phyloP scores from a whole-genome alignment of 1,140 invertebrate species.

The Kradibia gibbosae region DNA sequence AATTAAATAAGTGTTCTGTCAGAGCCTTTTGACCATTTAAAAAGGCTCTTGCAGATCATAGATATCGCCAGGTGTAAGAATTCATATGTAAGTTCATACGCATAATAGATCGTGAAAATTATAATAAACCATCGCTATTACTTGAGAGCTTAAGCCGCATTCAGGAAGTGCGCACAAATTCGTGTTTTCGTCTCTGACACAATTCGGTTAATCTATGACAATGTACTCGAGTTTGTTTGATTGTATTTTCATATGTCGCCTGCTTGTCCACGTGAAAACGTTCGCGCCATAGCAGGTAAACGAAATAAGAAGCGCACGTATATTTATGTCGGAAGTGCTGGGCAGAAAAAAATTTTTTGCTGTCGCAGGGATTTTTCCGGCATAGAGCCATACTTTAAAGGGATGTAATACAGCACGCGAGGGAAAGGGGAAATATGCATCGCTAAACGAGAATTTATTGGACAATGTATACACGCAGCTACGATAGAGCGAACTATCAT shows the following conservation, averaged over 20 bases:
- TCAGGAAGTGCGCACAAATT: not conserved
- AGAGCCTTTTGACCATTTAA: not conserved
- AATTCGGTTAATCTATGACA: not conserved
- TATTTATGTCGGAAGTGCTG: not conserved
- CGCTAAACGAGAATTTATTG: conserved; percentile 37
- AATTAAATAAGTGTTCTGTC: not conserved
- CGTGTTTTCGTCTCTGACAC: not conserved
- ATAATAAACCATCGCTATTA: not conserved
- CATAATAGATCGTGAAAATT: not conserved
- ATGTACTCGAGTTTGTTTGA: not conserved
- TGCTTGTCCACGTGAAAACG: not conserved
- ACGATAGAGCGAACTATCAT: conserved; percentile 18
- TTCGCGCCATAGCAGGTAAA: not conserved
- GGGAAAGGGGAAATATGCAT: conserved; percentile 19
- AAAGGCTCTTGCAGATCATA: not conserved
- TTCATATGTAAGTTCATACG: not conserved
- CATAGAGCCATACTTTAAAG: not conserved
- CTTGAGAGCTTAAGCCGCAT: not conserved
- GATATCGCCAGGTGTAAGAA: not conserved
- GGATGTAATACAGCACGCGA: not conserved
- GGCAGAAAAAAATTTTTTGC: conserved; percentile 20
- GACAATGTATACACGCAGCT: conserved; percentile 10
- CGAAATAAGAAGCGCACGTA: not conserved
- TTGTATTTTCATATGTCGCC: not conserved
- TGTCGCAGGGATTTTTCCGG: conserved; percentile 21